Conservation (phyloP, 2,113 vertebrate species). For the Progne subis region DNA sequence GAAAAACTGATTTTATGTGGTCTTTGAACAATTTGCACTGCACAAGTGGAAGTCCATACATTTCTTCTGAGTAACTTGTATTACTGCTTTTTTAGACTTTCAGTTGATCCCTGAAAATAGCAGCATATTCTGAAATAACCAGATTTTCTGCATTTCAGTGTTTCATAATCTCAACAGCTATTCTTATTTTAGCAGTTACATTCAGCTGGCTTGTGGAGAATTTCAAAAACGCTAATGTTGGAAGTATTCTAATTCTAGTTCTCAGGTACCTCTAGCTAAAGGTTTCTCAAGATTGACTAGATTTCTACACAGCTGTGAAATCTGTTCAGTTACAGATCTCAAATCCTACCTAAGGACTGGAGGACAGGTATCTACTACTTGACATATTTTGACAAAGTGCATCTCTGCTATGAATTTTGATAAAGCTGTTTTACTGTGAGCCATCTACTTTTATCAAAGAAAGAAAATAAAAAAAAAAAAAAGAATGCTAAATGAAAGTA, state of each 20-base stretch:
- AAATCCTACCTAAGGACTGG: not conserved
- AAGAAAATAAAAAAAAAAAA: not conserved
- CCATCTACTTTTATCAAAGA: not conserved
- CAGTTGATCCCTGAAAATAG: not conserved
- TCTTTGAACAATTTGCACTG: not conserved
- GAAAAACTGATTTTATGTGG: not conserved
- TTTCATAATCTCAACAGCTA: not conserved
- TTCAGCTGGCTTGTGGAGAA: not conserved
- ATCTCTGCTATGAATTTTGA: not conserved
- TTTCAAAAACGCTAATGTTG: not conserved
- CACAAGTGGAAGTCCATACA: not conserved
- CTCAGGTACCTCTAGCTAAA: not conserved
- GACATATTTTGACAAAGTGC: not conserved
- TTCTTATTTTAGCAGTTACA: not conserved
- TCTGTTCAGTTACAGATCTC: not conserved
- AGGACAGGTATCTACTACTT: not conserved
- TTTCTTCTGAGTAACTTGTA: not conserved
- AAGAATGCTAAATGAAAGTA: not conserved
- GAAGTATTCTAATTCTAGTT: not conserved
- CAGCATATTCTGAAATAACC: not conserved
- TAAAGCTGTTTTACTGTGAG: not conserved
- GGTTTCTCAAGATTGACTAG: not conserved
- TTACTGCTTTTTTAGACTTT: not conserved
- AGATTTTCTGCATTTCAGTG: not conserved
- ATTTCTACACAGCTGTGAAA: not conserved